A percentile compares a stretch with the other conserved stretches of the same genome.
These are phyloP conservation scores for Phthorimaea operculella DNA, from an alignment of 1,140 invertebrate species.

Conservation along the genomic window DNA sequence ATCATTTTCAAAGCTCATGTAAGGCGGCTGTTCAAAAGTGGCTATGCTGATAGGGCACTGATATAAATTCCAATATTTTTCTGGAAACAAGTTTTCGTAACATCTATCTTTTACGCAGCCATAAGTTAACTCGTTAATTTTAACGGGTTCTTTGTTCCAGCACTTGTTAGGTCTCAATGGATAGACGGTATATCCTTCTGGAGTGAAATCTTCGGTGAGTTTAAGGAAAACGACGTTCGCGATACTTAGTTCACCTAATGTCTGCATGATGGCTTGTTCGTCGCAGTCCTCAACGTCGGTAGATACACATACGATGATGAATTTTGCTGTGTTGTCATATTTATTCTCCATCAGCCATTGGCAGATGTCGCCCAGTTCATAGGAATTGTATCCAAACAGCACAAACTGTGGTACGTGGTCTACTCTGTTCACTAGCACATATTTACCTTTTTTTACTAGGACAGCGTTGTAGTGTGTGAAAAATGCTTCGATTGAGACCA, in stretches of 20 bases:
- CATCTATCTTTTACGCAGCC: constrained; percentile 28
- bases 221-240: constrained; percentile 34
- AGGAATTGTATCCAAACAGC: constrained; percentile 30
- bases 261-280: constrained; percentile 29
- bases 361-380: constrained; percentile 29
- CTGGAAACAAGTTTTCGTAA: constrained; percentile 27
- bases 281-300: constrained; percentile 24
- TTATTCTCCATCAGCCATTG: constrained; percentile 23
- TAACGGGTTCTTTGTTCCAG: constrained; percentile 16
- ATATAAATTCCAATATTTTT: constrained; percentile 33
- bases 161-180: constrained; percentile 32
- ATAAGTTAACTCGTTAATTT: constrained; percentile 12
- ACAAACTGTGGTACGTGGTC: constrained; percentile 31
- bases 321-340: constrained; percentile 37
- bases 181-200: constrained; percentile 25
- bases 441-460: constrained; percentile 28
- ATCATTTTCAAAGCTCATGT: constrained; percentile 27
- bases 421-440: constrained; percentile 4
- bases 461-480: constrained; percentile 27
- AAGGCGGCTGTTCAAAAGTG: constrained; percentile 42
- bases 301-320: constrained; percentile 32
- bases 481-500: constrained; percentile 28
- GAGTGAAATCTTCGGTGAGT: constrained; percentile 12
- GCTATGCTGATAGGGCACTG: constrained; percentile 35
- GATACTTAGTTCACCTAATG: constrained; percentile 21